Evolutionary conservation across 1,140 invertebrate genomes (phyloP), one percentile per base, ranked within the genome.

Genomic region (Drosophila bocki): DNA sequence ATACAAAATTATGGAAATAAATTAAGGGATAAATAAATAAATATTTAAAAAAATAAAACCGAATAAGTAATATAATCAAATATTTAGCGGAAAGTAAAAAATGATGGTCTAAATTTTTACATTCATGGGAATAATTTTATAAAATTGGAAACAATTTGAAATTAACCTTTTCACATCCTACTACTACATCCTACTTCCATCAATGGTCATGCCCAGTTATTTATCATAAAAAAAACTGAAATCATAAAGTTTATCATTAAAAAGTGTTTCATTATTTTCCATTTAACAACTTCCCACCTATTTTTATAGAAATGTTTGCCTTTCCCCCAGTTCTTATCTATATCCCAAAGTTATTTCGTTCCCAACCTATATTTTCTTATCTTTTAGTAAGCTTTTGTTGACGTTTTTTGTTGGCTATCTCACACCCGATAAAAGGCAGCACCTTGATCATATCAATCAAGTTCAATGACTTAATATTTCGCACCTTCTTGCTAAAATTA

Each of bases 401-500:
- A 47, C 33, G 35, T 17, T 35, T 33, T 61, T 26, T 42, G 9
- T 42, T 35, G 22, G 17, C 13, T 68, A 53, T 64, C 29, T 35
- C 19, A 37, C 17, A 32, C 32, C 13, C 35, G 65, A 58, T 59
- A 71, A 60, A 35, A 44, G 53, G 19, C 8, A 13, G 3, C 22
- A 22, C 44, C 47, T 69, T 68, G 32, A 47, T 50, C 12, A 67
- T 42, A 72, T 35, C 44, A 50, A 48, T 71, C 54, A 72, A 72
- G 70, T 72, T 72, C 70, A 72, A 72, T 72, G 68, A 44, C 67
- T 54, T 56, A 37, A 59, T 44, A 68, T 69, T 69, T 69, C 8
- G 37, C 62, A 68, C 35, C n/a, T 12, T 13, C 2, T 29, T 53
- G n/a, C n/a, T n/a, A 37, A 45, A 54, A 33, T 4, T 32, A n/a